A percentile compares a stretch with the other conserved stretches of the same genome.
phyloP scores from a whole-genome alignment of 37 sponge, comb jelly and placozoan genomes.

The Crambe crambe region DNA sequence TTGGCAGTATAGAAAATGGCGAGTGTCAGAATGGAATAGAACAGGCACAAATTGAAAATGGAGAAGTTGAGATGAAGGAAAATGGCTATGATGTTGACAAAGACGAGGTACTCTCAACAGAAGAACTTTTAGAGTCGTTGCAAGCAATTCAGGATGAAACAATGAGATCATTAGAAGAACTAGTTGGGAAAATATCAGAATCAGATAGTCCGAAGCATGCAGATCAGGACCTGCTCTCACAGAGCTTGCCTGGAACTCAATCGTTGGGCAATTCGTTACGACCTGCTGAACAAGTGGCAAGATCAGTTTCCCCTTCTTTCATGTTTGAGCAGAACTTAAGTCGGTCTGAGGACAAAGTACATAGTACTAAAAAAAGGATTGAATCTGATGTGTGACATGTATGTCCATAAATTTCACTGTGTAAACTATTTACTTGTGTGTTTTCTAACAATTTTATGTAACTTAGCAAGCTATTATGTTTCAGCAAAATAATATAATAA shows the following conservation, averaged over 20 bases:
- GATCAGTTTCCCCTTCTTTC: background rate
- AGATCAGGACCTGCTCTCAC: background rate
- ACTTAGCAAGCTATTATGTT: no score
- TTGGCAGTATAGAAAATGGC: background rate
- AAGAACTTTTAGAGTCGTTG: background rate
- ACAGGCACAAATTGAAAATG: background rate
- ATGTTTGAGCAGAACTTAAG: background rate
- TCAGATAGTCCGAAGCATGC: background rate
- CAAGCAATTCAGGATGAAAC: background rate
- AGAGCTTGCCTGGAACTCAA: background rate
- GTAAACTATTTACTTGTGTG: no score
- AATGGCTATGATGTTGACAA: background rate
- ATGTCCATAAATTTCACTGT: no score
- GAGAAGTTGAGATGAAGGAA: background rate
- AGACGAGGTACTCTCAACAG: background rate
- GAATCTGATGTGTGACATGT: background rate
- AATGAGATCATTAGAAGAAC: background rate
- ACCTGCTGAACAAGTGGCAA: background rate
- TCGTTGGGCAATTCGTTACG: background rate
- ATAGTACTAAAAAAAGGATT: background rate
- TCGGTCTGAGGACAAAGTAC: background rate
- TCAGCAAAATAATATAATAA: no score
- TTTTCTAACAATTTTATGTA: no score
- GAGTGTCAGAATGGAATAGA: background rate
- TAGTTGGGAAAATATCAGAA: background rate